Conservation (phyloP, 1,140 invertebrate genomes). For the Heliconius eleuchia region DNA sequence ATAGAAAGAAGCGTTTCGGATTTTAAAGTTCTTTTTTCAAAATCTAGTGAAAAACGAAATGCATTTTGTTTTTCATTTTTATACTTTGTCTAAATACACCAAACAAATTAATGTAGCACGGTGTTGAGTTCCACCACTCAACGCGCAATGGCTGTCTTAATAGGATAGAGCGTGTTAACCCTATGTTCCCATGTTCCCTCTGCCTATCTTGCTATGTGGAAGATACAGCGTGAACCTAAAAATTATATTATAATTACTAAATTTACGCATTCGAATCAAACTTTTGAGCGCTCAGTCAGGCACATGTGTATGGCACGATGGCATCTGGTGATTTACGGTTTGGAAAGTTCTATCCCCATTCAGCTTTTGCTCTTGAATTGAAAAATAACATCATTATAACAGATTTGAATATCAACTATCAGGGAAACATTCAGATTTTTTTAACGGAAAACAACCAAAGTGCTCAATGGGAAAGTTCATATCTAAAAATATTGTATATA, state of each 20-base stretch:
- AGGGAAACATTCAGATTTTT: neutral
- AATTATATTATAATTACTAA: neutral
- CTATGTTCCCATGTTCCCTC: too few species aligned
- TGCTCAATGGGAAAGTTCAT: neutral
- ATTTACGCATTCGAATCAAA: neutral
- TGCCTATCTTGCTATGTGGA: too few species aligned
- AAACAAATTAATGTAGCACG: too few species aligned
- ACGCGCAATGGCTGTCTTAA: too few species aligned
- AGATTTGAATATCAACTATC: neutral
- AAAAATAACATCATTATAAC: constrained; percentile 2
- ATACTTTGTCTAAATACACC: too few species aligned
- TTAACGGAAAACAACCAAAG: neutral
- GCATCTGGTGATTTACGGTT: constrained; percentile 2
- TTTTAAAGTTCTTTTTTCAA: too few species aligned
- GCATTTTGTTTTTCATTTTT: too few species aligned
- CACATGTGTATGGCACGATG: neutral
- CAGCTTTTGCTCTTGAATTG: neutral
- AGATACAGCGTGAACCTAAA: too few species aligned
- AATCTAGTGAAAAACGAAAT: too few species aligned
- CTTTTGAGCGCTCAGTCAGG: neutral
- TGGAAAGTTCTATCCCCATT: neutral
- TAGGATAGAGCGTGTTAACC: too few species aligned
- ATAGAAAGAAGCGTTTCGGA: too few species aligned
- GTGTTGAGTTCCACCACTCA: too few species aligned
- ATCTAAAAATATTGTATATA: neutral